Evolutionary conservation across 2,797 vertebrate species (phyloP).

Genomic region (Alauda arvensis): DNA sequence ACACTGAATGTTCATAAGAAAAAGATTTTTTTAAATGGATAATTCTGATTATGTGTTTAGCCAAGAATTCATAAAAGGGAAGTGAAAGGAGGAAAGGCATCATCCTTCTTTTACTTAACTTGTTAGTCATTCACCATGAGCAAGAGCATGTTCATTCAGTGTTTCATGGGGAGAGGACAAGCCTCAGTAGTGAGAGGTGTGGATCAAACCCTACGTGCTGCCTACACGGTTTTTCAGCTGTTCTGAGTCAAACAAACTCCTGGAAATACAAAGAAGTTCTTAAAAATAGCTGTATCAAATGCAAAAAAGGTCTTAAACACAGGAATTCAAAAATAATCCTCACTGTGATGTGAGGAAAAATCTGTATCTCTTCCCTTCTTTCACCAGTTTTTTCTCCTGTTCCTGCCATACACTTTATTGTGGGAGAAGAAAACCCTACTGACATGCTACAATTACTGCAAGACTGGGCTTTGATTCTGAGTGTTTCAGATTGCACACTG

Average conservation of each 20-base stretch:
- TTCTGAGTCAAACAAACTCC: neutral
- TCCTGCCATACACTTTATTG: neutral
- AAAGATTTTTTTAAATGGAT: neutral
- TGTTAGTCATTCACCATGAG: neutral
- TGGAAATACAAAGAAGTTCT: neutral
- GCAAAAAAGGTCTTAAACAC: neutral
- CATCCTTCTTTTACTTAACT: neutral
- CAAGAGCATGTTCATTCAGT: rapidly evolving
- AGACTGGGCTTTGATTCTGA: neutral
- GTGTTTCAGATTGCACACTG: neutral
- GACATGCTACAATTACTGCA: neutral
- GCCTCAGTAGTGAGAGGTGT: neutral
- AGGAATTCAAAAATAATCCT: neutral
- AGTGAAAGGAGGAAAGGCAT: neutral
- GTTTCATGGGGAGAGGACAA: neutral
- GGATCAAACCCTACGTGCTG: neutral
- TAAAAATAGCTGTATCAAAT: neutral
- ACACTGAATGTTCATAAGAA: neutral
- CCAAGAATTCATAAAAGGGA: neutral
- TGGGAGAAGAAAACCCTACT: rapidly evolving
- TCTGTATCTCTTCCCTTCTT: neutral
- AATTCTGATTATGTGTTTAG: neutral
- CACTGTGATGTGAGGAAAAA: neutral
- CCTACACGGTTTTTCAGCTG: neutral
- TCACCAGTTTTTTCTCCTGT: neutral